Conservation (phyloP, 2,797 vertebrate species). For the Acanthurus leucopareius region DNA sequence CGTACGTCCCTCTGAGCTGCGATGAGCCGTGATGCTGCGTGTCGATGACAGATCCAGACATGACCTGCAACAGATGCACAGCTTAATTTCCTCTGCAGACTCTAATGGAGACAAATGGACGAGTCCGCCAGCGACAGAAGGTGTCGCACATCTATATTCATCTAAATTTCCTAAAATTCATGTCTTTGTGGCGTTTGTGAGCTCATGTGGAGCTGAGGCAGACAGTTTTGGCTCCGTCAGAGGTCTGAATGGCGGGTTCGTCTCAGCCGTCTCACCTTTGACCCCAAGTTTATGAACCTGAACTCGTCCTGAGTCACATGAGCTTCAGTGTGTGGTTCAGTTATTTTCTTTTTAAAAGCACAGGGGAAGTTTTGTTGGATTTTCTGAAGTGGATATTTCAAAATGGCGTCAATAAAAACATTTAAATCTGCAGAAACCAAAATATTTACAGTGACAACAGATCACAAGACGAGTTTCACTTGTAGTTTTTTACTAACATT, state of each 20-base stretch:
- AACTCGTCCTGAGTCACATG: too few relatives aligned
- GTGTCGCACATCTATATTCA: slow-evolving; percentile 73
- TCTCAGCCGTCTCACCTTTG: too few relatives aligned
- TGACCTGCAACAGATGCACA: slow-evolving; percentile 83
- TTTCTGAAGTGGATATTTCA: too few relatives aligned
- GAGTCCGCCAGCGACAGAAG: slow-evolving; percentile 70
- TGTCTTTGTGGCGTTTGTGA: slow-evolving; percentile 45
- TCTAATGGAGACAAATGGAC: slow-evolving; percentile 85
- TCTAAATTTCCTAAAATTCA: slow-evolving; percentile 46
- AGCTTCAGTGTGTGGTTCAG: too few relatives aligned
- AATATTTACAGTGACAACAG: too few relatives aligned
- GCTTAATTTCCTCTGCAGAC: slow-evolving; percentile 78
- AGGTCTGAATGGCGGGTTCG: too few relatives aligned
- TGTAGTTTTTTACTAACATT: too few relatives aligned
- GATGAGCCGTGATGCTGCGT: slow-evolving; percentile 33
- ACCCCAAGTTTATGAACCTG: too few relatives aligned
- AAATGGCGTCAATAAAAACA: too few relatives aligned
- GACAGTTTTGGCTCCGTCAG: neutral
- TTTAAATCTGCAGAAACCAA: neutral
- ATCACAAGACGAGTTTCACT: too few relatives aligned
- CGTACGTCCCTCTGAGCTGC: neutral
- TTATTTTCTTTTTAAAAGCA: too few relatives aligned
- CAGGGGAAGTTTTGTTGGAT: too few relatives aligned
- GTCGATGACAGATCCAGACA: slow-evolving; percentile 73
- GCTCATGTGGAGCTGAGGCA: neutral